These are phyloP conservation scores for Ariolimax columbianus DNA, from an alignment of 2,888 invertebrate species.

Conservation along the genomic window DNA sequence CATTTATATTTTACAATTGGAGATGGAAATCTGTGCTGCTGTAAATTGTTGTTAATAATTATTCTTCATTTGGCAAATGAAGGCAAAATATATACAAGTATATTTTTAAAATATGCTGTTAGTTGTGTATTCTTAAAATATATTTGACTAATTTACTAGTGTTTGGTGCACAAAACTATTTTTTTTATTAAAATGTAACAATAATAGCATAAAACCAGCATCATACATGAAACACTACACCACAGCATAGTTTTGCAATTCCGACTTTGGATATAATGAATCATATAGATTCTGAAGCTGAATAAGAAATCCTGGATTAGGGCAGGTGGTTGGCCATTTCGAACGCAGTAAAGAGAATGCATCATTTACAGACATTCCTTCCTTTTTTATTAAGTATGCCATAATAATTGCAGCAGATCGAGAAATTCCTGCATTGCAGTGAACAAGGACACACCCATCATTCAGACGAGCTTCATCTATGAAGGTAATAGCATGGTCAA, in stretches of 20 bases:
- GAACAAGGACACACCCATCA: constrained; percentile 85
- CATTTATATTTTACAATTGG: too few species aligned
- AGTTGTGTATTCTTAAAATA: not conserved
- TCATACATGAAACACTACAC: not conserved
- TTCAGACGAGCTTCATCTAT: constrained; percentile 80
- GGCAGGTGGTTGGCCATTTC: constrained; percentile 85
- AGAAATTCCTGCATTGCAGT: constrained; percentile 95
- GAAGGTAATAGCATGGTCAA: constrained; percentile 82
- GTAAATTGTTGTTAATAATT: not conserved
- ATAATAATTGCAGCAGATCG: constrained; percentile 89
- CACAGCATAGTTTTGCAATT: not conserved
- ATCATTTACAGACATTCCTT: constrained; percentile 82
- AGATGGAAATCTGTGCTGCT: too few species aligned
- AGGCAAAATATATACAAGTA: not conserved
- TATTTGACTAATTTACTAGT: not conserved
- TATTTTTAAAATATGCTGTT: not conserved
- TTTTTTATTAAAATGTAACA: not conserved
- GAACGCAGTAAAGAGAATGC: constrained; percentile 85
- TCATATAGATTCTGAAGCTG: constrained; percentile 82
- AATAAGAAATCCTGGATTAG: constrained; percentile 88
- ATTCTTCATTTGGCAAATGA: not conserved
- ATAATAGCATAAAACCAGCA: not conserved
- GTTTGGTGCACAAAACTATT: not conserved
- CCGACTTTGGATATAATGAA: constrained; percentile 33
- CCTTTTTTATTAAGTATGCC: constrained; percentile 86